phyloP scores from a whole-genome alignment of 2,797 vertebrate genomes.

The Esox lucius region DNA sequence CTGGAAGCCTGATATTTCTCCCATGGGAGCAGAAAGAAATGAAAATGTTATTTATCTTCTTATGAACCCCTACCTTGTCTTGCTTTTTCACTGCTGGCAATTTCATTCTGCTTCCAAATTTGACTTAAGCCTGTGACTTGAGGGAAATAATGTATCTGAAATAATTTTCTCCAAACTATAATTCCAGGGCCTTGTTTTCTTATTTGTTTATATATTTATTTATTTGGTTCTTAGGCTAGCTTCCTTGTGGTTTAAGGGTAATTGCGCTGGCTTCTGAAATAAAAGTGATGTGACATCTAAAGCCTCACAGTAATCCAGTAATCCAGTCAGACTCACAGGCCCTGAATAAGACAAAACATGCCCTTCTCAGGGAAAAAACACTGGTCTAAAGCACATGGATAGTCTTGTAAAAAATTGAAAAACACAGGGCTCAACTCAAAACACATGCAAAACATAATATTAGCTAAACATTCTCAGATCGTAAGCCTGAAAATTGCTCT shows the following conservation, averaged over 20 bases:
- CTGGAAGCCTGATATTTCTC: constrained; percentile 92
- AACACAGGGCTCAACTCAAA: constrained; percentile 23
- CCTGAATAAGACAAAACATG: constrained; percentile 72
- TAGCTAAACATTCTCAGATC: constrained; percentile 26
- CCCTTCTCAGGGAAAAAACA: constrained; percentile 36
- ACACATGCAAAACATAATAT: constrained; percentile 36
- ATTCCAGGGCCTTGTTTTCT: constrained; percentile 80
- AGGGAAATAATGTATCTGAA: constrained; percentile 98
- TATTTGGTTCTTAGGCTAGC: constrained; percentile 75
- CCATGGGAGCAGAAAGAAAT: constrained; percentile 97
- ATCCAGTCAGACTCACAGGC: constrained; percentile 77
- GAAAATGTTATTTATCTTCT: constrained; percentile 99
- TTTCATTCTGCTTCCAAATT: constrained; percentile 98
- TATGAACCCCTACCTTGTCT: constrained; percentile 98
- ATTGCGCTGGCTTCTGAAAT: constrained; percentile 85
- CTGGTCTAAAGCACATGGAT: constrained; percentile 45
- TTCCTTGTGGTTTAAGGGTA: constrained; percentile 86
- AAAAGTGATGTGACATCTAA: constrained; percentile 83
- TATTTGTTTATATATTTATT: constrained; percentile 58
- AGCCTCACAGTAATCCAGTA: constrained; percentile 76
- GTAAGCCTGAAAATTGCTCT: constrained; percentile 12
- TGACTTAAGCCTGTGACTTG: constrained; percentile 97
- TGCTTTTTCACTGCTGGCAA: constrained; percentile 95
- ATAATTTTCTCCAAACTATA: constrained; percentile 94
- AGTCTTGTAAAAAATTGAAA: constrained; percentile 30